Percentiles rank a stretch among this genome's conserved stretches.
phyloP scores from a whole-genome alignment of 2,888 invertebrate genomes.

The Oithona nana region DNA sequence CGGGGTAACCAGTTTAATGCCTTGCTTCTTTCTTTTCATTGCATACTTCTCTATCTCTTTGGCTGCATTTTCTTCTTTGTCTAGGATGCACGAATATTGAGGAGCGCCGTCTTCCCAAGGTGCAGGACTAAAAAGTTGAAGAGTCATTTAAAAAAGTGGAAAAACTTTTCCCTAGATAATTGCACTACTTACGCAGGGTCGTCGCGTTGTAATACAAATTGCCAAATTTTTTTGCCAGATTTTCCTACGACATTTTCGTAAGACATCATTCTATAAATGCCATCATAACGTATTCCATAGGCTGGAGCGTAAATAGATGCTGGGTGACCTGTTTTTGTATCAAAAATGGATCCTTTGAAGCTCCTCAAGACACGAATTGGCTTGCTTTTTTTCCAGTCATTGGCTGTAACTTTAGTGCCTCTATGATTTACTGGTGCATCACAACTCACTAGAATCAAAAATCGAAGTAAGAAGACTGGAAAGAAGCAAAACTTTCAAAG shows the following conservation, averaged over 20 bases:
- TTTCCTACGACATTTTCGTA: conserved; percentile 58
- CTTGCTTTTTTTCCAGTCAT: conserved; percentile 48
- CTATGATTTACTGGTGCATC: conserved; percentile 45
- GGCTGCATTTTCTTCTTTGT: background rate
- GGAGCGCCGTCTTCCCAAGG: background rate
- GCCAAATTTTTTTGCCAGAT: conserved; percentile 60
- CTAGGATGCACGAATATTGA: background rate
- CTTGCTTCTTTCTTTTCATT: background rate
- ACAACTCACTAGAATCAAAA: conserved; percentile 59
- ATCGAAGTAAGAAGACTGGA: too few species aligned
- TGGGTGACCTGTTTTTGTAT: too few species aligned
- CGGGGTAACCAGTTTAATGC: background rate
- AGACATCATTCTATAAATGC: conserved; percentile 65
- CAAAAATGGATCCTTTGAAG: conserved; percentile 49
- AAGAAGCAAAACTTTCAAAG: too few species aligned
- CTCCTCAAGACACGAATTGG: conserved; percentile 61
- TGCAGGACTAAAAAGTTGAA: background rate
- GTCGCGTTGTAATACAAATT: conserved; percentile 52
- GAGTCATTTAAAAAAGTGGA: background rate
- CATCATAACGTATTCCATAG: conserved; percentile 42
- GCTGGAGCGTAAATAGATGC: conserved; percentile 58
- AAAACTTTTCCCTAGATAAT: background rate
- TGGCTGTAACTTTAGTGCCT: too few species aligned
- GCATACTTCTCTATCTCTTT: too few species aligned
- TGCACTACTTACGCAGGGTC: conserved; percentile 35